Evolutionary conservation across 2,113 vertebrate genomes (phyloP).

Genomic region (Rhombomys opimus): DNA sequence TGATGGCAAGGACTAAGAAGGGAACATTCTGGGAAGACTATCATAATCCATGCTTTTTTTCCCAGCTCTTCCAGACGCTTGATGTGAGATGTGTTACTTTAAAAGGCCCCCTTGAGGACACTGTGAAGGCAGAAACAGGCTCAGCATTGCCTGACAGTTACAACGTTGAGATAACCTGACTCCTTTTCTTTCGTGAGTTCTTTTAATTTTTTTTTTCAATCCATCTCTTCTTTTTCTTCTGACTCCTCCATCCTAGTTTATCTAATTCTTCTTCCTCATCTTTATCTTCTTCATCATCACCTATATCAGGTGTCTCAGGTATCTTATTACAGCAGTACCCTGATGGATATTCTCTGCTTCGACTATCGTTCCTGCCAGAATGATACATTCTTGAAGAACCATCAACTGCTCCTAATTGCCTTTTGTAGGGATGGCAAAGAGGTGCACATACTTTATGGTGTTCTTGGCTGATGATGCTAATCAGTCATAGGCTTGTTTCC

Average conservation of each 20-base stretch:
- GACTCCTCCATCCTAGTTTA: conserved; percentile 24
- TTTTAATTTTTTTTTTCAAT: conserved; percentile 46
- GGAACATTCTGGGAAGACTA: conserved; percentile 12
- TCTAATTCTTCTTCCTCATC: background rate
- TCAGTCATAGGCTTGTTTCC: conserved; percentile 1
- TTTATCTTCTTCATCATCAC: background rate
- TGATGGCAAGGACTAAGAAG: background rate
- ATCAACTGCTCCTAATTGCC: background rate
- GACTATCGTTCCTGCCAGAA: background rate
- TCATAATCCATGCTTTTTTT: background rate
- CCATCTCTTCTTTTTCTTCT: conserved; percentile 24
- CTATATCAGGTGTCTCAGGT: background rate
- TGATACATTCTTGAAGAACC: conserved; percentile 8
- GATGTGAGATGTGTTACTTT: background rate
- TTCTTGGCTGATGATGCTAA: background rate
- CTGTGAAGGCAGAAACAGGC: background rate
- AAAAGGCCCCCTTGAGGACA: background rate
- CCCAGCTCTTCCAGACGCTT: background rate
- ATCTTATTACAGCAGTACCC: background rate
- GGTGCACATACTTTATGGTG: background rate
- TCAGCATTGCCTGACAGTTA: background rate
- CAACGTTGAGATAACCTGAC: background rate
- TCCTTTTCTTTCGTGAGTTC: background rate
- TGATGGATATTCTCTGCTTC: conserved; percentile 6
- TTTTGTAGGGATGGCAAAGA: background rate